Percentiles rank a stretch among this genome's conserved stretches.
These are phyloP conservation scores for Oreotrochilus melanogaster DNA, from an alignment of 2,113 vertebrate species.

Conservation along the genomic window DNA sequence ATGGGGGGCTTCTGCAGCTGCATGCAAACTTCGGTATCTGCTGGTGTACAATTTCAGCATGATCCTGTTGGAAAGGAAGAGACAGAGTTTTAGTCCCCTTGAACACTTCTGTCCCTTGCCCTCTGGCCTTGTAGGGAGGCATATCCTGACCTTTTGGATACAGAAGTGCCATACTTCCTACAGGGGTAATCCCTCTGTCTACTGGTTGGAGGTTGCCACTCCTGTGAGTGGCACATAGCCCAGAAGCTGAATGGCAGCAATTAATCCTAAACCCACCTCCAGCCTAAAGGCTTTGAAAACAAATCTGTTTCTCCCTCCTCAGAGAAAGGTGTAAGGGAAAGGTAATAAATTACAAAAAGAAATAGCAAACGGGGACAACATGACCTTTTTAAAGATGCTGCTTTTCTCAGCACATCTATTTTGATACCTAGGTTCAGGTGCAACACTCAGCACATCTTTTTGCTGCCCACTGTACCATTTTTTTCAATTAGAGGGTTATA, in stretches of 20 bases:
- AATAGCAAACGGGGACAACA: neutral
- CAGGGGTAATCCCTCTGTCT: neutral
- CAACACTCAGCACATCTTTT: neutral
- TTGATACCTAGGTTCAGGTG: neutral
- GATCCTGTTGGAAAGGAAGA: neutral
- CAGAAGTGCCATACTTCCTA: neutral
- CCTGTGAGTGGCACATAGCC: neutral
- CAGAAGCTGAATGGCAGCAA: neutral
- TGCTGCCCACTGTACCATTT: neutral
- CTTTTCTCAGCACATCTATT: neutral
- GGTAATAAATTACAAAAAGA: neutral
- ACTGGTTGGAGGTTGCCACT: neutral
- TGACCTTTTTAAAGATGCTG: neutral
- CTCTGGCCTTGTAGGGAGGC: neutral
- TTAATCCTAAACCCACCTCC: neutral
- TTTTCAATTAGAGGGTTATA: neutral
- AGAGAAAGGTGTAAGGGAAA: neutral
- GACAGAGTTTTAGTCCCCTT: neutral
- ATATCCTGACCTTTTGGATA: neutral
- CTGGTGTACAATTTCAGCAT: neutral
- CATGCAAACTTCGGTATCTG: accelerated
- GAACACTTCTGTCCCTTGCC: neutral
- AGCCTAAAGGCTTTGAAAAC: neutral
- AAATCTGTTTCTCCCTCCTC: neutral
- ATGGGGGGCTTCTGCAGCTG: neutral